Evolutionary conservation across 2,797 vertebrate genomes (phyloP).

Genomic region (Alauda arvensis): DNA sequence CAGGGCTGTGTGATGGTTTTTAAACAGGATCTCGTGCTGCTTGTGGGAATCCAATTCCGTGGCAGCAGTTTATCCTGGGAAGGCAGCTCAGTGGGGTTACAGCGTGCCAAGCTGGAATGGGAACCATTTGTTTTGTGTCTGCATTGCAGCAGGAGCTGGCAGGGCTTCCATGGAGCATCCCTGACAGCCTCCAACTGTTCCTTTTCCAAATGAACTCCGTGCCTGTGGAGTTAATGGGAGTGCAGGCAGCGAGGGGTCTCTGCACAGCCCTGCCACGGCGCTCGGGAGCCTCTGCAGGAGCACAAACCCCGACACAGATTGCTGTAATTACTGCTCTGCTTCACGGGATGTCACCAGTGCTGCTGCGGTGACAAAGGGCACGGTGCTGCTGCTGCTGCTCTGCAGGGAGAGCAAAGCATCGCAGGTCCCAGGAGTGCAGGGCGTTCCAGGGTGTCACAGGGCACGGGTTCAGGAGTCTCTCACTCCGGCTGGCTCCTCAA

Average conservation of each 20-base stretch:
- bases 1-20: not conserved
- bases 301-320: constrained; percentile 29
- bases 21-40: constrained; percentile 23
- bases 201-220: constrained; percentile 53
- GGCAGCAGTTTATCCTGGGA: constrained; percentile 40
- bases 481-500: no score
- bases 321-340: constrained; percentile 26
- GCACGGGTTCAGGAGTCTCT: no score
- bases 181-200: not conserved
- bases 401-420: no score
- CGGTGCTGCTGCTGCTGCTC: not conserved
- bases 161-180: not conserved
- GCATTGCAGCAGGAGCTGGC: constrained; percentile 41
- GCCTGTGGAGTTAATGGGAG: constrained; percentile 49
- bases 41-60: constrained; percentile 18
- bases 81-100: constrained; percentile 16
- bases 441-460: no score
- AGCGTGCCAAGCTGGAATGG: constrained; percentile 29
- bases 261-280: not conserved
- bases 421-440: no score
- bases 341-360: rapidly evolving
- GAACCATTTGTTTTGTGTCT: constrained; percentile 59
- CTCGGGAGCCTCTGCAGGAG: constrained; percentile 30
- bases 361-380: not conserved
- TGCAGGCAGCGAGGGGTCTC: not conserved